These are phyloP conservation scores for Chinchilla lanigera DNA, from an alignment of 2,113 vertebrate species.

Conservation along the genomic window DNA sequence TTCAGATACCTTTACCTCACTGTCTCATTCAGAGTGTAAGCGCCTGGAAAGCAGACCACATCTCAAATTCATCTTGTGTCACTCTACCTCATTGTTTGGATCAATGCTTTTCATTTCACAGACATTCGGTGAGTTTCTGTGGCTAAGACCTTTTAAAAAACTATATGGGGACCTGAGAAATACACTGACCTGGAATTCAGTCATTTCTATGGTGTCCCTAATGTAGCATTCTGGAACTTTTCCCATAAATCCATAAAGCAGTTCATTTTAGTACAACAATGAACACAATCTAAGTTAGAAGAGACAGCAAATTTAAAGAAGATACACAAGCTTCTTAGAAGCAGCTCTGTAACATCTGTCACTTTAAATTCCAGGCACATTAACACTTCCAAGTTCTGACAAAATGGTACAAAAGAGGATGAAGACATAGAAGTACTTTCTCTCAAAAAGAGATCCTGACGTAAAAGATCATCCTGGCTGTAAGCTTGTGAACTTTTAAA, in stretches of 20 bases:
- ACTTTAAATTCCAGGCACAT: conserved; percentile 19
- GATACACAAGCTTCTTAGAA: conserved; percentile 22
- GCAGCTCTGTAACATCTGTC: background rate
- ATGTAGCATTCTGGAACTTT: conserved; percentile 1
- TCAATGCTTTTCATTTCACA: background rate
- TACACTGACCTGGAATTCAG: conserved; percentile 27
- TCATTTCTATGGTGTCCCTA: background rate
- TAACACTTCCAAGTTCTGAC: background rate
- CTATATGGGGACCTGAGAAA: background rate
- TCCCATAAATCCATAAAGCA: conserved; percentile 34
- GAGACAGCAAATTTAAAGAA: conserved; percentile 19
- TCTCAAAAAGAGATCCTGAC: conserved; percentile 22
- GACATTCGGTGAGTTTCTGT: background rate
- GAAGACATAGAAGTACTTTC: background rate
- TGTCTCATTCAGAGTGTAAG: background rate
- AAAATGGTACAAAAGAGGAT: conserved; percentile 35
- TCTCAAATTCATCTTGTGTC: background rate
- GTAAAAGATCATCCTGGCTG: conserved; percentile 29
- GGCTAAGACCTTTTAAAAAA: conserved; percentile 30
- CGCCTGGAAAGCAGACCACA: background rate
- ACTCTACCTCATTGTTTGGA: background rate
- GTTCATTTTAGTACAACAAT: background rate
- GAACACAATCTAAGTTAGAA: background rate
- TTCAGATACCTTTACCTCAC: background rate
- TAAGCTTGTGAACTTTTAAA: conserved; percentile 19